A percentile compares a stretch with the other conserved stretches of the same genome.
Evolutionary conservation across 2,888 invertebrate genomes (phyloP).

Genomic region (Caenorhabditis afra): DNA sequence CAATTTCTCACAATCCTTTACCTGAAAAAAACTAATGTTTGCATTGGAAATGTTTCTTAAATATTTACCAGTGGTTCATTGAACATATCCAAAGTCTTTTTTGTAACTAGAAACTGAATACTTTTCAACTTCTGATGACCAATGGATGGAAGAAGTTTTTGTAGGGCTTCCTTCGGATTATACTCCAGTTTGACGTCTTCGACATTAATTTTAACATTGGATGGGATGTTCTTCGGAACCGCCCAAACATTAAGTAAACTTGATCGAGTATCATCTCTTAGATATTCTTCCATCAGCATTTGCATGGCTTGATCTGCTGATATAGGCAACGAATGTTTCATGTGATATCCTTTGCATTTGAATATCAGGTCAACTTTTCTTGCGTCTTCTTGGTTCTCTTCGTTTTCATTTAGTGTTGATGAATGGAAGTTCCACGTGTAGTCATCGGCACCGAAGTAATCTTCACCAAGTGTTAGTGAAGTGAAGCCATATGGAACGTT

Average conservation of each 20-base stretch:
- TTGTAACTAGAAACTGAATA: neutral
- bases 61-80: constrained; percentile 15
- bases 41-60: neutral
- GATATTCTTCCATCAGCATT: constrained; percentile 2
- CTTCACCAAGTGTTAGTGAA: too few relatives aligned
- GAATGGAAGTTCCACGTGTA: too few relatives aligned
- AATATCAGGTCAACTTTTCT: too few relatives aligned
- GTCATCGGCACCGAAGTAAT: too few relatives aligned
- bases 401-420: too few relatives aligned
- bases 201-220: neutral
- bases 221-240: neutral
- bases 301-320: neutral
- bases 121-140: neutral
- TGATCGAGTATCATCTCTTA: neutral
- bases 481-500: too few relatives aligned
- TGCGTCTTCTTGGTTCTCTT: too few relatives aligned
- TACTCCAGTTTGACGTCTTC: neutral
- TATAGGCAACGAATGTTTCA: neutral
- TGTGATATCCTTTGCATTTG: neutral
- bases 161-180: neutral
- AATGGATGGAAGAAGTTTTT: neutral
- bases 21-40: constrained; percentile 2
- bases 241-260: neutral
- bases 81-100: neutral
- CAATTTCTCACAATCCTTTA: neutral